A percentile compares a stretch with the other conserved stretches of the same genome.
These are phyloP conservation scores for Heloderma charlesbogerti DNA, from an alignment of 2,113 vertebrate genomes.

Conservation along the genomic window DNA sequence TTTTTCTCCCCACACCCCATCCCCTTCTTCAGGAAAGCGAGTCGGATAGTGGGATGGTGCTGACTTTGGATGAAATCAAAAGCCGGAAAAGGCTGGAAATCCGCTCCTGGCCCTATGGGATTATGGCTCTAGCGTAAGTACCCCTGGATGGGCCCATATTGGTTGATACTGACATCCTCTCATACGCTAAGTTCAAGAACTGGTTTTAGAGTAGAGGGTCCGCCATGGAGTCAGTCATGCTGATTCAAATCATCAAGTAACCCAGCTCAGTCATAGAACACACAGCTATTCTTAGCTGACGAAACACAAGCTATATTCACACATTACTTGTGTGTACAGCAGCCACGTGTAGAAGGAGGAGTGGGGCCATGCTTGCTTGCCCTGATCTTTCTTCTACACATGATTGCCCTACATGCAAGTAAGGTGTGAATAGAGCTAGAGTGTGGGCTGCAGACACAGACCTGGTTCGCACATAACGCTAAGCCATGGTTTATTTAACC, in stretches of 20 bases:
- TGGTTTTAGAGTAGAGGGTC: too few species aligned
- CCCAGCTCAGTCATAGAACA: too few species aligned
- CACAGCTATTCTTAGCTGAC: too few species aligned
- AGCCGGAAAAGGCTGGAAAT: conserved; percentile 86
- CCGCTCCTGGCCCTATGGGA: conserved; percentile 85
- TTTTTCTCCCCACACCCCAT: background rate
- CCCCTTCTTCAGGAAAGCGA: conserved; percentile 77
- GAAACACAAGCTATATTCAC: background rate
- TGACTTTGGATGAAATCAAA: conserved; percentile 87
- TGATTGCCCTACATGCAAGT: too few species aligned
- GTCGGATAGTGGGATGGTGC: conserved; percentile 89
- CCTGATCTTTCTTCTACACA: background rate
- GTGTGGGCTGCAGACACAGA: background rate
- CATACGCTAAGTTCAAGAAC: background rate
- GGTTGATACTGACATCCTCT: background rate
- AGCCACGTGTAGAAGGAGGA: background rate
- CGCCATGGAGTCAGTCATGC: too few species aligned
- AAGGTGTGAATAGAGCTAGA: background rate
- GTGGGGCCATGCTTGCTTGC: background rate
- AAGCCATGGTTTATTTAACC: too few species aligned
- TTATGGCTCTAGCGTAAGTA: conserved; percentile 91
- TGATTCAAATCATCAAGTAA: too few species aligned
- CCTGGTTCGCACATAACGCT: too few species aligned
- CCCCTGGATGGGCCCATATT: background rate
- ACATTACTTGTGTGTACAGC: background rate